Conservation (phyloP, 2,888 invertebrate species). For the Cantharis rufa region DNA sequence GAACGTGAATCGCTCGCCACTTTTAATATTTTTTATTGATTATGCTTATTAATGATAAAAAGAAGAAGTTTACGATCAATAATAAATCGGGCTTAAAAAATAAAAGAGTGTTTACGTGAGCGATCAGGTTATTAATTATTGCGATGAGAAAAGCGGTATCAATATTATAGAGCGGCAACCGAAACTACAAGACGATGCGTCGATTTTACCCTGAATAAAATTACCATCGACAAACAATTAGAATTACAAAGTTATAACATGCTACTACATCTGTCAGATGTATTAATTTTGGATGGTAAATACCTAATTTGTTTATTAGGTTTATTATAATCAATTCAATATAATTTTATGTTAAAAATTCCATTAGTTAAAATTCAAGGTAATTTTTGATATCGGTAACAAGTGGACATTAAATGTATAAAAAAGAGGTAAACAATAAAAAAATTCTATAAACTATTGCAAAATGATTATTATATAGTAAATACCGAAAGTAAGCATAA, state of each 20-base stretch:
- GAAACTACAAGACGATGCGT: slow-evolving; percentile 43
- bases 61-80: background rate
- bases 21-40: background rate
- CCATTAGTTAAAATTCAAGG: background rate
- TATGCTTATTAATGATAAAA: background rate
- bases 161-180: slow-evolving; percentile 53
- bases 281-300: background rate
- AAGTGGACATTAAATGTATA: background rate
- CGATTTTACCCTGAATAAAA: slow-evolving; percentile 47
- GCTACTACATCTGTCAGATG: slow-evolving; percentile 10
- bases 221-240: slow-evolving; percentile 46
- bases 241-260: slow-evolving; percentile 46
- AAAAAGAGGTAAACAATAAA: background rate
- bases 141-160: slow-evolving; percentile 45
- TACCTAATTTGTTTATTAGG: background rate
- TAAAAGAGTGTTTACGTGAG: slow-evolving; percentile 31
- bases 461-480: background rate
- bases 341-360: background rate
- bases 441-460: background rate
- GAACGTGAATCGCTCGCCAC: background rate
- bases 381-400: background rate
- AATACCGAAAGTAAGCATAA: background rate
- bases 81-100: background rate
- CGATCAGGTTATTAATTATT: slow-evolving; percentile 43
- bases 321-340: background rate